phyloP scores from a whole-genome alignment of 2,888 invertebrate species.

The Melanargia galathea region DNA sequence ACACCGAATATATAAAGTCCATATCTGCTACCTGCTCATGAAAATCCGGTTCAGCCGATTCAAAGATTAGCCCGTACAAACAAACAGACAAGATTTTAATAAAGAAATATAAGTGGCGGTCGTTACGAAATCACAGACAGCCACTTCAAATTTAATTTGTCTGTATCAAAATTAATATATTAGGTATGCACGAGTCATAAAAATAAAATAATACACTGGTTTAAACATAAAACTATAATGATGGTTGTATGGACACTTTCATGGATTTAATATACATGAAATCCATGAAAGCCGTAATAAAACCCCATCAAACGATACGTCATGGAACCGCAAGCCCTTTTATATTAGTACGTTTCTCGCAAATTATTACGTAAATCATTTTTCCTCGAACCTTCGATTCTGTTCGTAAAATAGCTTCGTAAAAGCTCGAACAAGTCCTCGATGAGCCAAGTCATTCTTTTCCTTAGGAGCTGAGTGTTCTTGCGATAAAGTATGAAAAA shows the following conservation, averaged over 20 bases:
- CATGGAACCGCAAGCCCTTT: slow-evolving; percentile 5
- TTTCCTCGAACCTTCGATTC: background rate
- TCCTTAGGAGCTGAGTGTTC: too few species aligned
- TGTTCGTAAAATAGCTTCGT: background rate
- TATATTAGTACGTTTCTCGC: slow-evolving; percentile 3
- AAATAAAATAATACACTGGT: background rate
- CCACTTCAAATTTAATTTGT: too few species aligned
- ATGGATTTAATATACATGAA: background rate
- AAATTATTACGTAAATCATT: slow-evolving; percentile 7
- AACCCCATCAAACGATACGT: background rate
- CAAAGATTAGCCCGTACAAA: too few species aligned
- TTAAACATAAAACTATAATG: background rate
- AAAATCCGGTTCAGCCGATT: too few species aligned
- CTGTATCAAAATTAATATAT: background rate
- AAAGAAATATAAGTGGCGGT: too few species aligned
- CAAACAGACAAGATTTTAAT: too few species aligned
- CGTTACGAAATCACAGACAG: too few species aligned
- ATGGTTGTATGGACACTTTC: background rate
- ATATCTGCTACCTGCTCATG: too few species aligned
- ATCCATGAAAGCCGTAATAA: background rate
- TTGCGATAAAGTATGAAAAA: too few species aligned
- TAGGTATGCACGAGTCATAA: background rate
- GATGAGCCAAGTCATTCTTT: too few species aligned
- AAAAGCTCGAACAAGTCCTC: slow-evolving; percentile 11
- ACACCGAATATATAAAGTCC: too few species aligned